These are phyloP conservation scores for Suricata suricatta DNA, from an alignment of 2,113 vertebrate genomes.

Conservation along the genomic window DNA sequence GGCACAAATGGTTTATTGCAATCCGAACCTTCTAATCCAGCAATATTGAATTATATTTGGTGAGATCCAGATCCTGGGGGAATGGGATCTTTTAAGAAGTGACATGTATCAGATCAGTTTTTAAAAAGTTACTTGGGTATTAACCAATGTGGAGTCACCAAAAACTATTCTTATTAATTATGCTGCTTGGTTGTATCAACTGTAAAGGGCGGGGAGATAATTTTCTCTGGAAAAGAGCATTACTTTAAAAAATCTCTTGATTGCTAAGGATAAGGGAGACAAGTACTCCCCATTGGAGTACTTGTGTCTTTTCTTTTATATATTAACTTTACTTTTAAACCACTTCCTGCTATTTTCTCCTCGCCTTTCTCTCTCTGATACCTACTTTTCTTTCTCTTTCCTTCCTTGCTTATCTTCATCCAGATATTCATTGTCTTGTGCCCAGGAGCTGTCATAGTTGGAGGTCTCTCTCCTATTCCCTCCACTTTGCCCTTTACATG, in stretches of 20 bases:
- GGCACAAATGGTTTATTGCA: slow-evolving; percentile 43
- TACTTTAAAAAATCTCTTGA: not conserved
- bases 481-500: not conserved
- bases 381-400: not conserved
- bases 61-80: not conserved
- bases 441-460: not conserved
- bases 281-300: not conserved
- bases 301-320: not conserved
- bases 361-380: not conserved
- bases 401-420: not conserved
- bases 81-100: slow-evolving; percentile 44
- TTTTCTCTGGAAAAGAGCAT: slow-evolving; percentile 7
- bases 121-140: not conserved
- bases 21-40: not conserved
- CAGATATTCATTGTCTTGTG: not conserved
- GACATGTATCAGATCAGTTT: not conserved
- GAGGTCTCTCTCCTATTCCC: not conserved
- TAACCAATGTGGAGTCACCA: not conserved
- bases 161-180: slow-evolving; percentile 6
- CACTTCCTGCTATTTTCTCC: not conserved
- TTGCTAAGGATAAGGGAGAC: not conserved
- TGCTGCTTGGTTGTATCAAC: not conserved
- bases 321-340: not conserved
- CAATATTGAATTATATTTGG: slow-evolving; percentile 16
- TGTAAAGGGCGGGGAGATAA: not conserved